These are phyloP conservation scores for Thyatira batis DNA, from an alignment of 2,888 invertebrate species.

Conservation along the genomic window DNA sequence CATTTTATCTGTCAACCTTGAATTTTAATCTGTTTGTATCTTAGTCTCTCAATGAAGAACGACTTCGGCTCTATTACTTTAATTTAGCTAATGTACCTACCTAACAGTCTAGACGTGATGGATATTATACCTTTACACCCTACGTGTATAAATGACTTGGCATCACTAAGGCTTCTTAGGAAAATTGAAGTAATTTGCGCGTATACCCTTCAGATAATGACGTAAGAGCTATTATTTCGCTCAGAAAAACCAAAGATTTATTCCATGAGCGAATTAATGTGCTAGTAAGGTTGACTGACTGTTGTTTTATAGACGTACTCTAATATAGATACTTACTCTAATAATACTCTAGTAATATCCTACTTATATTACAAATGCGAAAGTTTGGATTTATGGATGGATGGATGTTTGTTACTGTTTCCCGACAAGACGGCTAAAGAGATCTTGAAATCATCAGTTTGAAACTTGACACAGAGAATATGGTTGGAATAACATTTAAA, in stretches of 20 bases:
- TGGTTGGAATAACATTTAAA: too few species aligned
- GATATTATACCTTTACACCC: not conserved
- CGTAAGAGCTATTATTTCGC: not conserved
- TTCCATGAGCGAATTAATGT: not conserved
- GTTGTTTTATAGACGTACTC: not conserved
- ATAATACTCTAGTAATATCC: too few species aligned
- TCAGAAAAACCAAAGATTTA: not conserved
- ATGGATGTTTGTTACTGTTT: too few species aligned
- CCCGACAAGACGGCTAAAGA: too few species aligned
- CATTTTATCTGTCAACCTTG: not conserved
- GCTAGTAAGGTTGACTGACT: not conserved
- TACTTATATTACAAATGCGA: too few species aligned
- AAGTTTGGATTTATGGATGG: too few species aligned
- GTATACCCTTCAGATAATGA: not conserved
- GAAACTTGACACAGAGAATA: too few species aligned
- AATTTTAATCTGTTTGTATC: not conserved
- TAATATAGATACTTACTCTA: too few species aligned
- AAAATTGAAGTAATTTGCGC: not conserved
- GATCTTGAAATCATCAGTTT: too few species aligned
- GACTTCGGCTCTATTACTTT: not conserved
- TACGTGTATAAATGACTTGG: not conserved
- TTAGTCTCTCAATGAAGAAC: not conserved
- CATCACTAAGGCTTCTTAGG: not conserved
- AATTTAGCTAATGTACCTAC: constrained; percentile 41
- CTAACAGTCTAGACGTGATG: constrained; percentile 19